Percentiles rank a stretch among this genome's conserved stretches.
These are phyloP conservation scores for Cettia cetti DNA, from an alignment of 2,113 vertebrate species.

Conservation along the genomic window DNA sequence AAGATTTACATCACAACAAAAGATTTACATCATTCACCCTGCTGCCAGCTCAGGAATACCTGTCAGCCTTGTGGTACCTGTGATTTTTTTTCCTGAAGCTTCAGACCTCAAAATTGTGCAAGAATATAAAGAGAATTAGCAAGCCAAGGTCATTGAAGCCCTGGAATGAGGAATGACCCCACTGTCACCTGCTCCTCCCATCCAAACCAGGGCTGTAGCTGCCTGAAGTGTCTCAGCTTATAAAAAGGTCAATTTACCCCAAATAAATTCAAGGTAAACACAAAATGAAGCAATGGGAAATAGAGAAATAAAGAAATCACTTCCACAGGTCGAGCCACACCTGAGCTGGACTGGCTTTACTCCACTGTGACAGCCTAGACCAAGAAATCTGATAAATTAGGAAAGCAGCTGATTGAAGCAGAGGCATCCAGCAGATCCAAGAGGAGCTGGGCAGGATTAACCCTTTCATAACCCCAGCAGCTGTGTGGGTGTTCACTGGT, in stretches of 20 bases:
- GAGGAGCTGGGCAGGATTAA: not conserved
- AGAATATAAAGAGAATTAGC: not conserved
- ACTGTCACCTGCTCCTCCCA: no score
- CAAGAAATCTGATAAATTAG: not conserved
- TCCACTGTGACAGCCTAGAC: not conserved
- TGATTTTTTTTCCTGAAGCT: not conserved
- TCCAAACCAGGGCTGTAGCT: not conserved
- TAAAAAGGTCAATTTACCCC: not conserved
- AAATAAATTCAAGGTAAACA: not conserved
- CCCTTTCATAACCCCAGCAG: not conserved
- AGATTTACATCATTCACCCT: not conserved
- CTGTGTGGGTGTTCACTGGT: not conserved
- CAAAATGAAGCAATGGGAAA: not conserved
- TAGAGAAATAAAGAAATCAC: not conserved
- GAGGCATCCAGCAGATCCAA: not conserved
- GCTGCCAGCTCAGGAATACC: not conserved
- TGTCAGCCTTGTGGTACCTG: not conserved
- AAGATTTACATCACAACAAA: not conserved
- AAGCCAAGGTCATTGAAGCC: not conserved
- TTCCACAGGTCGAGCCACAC: not conserved
- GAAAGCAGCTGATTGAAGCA: not conserved
- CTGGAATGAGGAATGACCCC: not conserved
- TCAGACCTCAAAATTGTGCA: not conserved
- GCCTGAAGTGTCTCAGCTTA: accelerated
- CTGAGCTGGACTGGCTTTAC: not conserved